These are phyloP conservation scores for Diarsia mendica DNA, from an alignment of 2,888 invertebrate genomes.

Conservation along the genomic window DNA sequence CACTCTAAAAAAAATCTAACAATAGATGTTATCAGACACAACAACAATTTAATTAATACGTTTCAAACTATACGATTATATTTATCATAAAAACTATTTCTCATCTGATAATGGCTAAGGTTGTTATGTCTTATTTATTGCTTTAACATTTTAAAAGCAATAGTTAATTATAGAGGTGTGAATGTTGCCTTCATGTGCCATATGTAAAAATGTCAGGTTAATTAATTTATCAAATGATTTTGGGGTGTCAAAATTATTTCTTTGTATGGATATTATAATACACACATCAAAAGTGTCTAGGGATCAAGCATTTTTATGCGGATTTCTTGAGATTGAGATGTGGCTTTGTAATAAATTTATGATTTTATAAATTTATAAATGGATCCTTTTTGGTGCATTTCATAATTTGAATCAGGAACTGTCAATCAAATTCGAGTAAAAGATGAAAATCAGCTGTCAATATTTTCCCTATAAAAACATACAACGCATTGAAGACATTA, in stretches of 20 bases:
- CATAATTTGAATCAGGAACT: too few species aligned
- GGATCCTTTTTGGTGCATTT: too few species aligned
- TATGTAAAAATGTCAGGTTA: conserved; percentile 24
- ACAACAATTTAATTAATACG: not conserved
- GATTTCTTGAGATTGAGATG: too few species aligned
- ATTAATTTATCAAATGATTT: conserved; percentile 26
- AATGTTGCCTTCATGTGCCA: conserved; percentile 20
- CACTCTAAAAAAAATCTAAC: not conserved
- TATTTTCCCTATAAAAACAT: too few species aligned
- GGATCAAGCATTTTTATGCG: too few species aligned
- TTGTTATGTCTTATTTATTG: conserved; percentile 46
- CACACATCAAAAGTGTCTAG: too few species aligned
- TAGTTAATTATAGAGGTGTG: conserved; percentile 40
- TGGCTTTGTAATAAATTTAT: too few species aligned
- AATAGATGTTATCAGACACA: not conserved
- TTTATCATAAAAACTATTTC: conserved; percentile 19
- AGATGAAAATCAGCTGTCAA: too few species aligned
- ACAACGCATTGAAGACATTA: too few species aligned
- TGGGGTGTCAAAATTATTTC: not conserved
- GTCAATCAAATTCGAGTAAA: too few species aligned
- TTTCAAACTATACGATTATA: conserved; percentile 10
- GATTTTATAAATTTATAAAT: too few species aligned
- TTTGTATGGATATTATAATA: too few species aligned
- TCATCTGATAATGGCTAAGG: conserved; percentile 17
- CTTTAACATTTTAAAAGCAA: conserved; percentile 41